A percentile compares a stretch with the other conserved stretches of the same genome.
Evolutionary conservation across 2,888 invertebrate genomes (phyloP).

Genomic region (Drosophila demipolita): DNA sequence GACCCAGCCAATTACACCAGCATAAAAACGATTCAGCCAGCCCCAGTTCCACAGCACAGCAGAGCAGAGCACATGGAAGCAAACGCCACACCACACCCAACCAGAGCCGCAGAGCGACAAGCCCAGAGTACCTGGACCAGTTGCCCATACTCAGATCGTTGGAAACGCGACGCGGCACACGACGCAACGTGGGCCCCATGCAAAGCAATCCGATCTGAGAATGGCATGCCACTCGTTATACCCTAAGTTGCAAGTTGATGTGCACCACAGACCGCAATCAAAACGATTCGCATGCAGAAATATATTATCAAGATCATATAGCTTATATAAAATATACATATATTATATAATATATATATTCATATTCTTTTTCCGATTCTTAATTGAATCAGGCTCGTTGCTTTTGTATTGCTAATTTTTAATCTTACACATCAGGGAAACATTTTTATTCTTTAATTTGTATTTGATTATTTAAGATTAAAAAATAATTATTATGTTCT

Average conservation of each 20-base stretch:
- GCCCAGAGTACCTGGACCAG: constrained; percentile 17
- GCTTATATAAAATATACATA: background rate
- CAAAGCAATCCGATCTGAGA: constrained; percentile 39
- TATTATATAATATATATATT: background rate
- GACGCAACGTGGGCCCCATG: constrained; percentile 68
- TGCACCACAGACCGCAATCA: background rate
- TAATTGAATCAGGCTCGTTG: background rate
- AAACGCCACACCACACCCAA: background rate
- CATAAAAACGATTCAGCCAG: constrained; percentile 57
- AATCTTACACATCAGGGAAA: background rate
- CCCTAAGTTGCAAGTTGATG: constrained; percentile 3
- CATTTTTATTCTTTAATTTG: background rate
- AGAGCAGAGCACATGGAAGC: constrained; percentile 57
- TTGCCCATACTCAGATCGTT: constrained; percentile 2
- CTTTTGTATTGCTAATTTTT: too few species aligned
- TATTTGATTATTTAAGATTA: background rate
- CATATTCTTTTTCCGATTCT: background rate
- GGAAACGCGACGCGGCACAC: constrained; percentile 31
- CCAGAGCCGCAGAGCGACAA: background rate
- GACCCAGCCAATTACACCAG: constrained; percentile 67
- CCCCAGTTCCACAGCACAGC: constrained; percentile 10
- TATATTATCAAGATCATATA: background rate
- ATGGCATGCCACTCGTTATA: constrained; percentile 22
- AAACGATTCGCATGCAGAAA: background rate
- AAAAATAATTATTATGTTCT: background rate